Base-by-base conservation (phyloP, 2,797 vertebrate species). In the Podarcis siculus region DNA sequence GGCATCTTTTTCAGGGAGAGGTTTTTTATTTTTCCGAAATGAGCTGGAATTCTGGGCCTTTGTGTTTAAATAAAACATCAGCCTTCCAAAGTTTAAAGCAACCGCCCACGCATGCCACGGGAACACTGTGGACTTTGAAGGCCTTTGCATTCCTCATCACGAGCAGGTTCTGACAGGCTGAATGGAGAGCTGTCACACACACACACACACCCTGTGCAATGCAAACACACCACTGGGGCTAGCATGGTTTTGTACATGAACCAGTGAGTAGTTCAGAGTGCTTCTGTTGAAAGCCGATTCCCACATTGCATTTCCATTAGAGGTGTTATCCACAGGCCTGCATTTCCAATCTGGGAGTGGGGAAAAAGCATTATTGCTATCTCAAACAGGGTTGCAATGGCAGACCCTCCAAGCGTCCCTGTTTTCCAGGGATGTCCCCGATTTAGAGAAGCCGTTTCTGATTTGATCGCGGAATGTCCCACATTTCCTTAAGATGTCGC, bases 51-150 rank as follows among this genome's bases (percentile, higher is more conserved):
- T 91, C 92, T 76, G 87, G 91, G 87, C 92, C 86, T 94, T 93
- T 90, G 87, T 87, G 83, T 93, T 96, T 94, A 95, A 95, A 95
- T 90, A 95, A 93, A 95, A 93, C 91, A 94, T 91, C 89, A 89
- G 83, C 64, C 83, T 66, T 79, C 89, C 88, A 67, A 30, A 66
- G 76, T 64, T 37, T 6, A 82, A 84, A 86, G 85, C 87, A 89
- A 0, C 88, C 92, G 67, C 92, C 91, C 86, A 86, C 86, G 23
- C 90, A 84, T 3, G 42, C 89, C 79, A 87, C 85, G 19, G 87
- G 78, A 88, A 93, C 84, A 83, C 69, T 84, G 89, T 86, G 90
- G 92, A 89, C 93, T 92, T 90, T 76, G 61, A 92, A 94, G 0
- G 55, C 91, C 35, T 88, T 32, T 10, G 17, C 19, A 30, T 66